Conservation (phyloP, 2,797 vertebrate genomes). For the Chelon auratus region DNA sequence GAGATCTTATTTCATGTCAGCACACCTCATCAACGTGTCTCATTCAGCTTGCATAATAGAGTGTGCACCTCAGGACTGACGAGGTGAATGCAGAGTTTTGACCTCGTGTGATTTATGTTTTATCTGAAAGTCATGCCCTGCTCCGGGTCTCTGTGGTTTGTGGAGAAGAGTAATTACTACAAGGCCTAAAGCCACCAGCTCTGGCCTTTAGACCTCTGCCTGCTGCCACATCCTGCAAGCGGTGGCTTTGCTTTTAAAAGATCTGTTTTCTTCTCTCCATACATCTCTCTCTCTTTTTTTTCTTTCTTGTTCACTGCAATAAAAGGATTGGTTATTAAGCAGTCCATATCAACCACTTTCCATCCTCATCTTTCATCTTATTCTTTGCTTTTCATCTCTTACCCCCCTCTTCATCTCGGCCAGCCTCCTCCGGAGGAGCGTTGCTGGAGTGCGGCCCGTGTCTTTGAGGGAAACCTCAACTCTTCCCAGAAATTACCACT, state of each 20-base stretch:
- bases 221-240: conserved; percentile 64
- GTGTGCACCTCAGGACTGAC: conserved; percentile 22
- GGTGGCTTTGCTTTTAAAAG: conserved; percentile 33
- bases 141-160: conserved; percentile 55
- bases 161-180: conserved; percentile 66
- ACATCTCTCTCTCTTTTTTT: conserved; percentile 21
- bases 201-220: conserved; percentile 43
- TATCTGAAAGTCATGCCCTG: conserved; percentile 37
- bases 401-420: conserved; percentile 1
- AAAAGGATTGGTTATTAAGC: background rate
- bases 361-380: conserved; percentile 1
- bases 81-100: conserved; percentile 41
- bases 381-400: conserved; percentile 15
- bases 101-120: conserved; percentile 59
- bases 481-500: conserved; percentile 73
- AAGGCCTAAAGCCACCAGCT: conserved; percentile 67
- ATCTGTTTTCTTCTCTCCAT: background rate
- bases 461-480: conserved; percentile 67
- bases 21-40: conserved; percentile 36
- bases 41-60: conserved; percentile 3
- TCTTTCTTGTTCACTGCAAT: background rate
- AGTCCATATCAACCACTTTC: conserved; percentile 3
- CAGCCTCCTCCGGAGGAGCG: conserved; percentile 23
- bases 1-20: conserved; percentile 35
- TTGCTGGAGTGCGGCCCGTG: conserved; percentile 44